Evolutionary conservation across 2,797 vertebrate genomes (phyloP).

Genomic region (Gallinago solitaria): DNA sequence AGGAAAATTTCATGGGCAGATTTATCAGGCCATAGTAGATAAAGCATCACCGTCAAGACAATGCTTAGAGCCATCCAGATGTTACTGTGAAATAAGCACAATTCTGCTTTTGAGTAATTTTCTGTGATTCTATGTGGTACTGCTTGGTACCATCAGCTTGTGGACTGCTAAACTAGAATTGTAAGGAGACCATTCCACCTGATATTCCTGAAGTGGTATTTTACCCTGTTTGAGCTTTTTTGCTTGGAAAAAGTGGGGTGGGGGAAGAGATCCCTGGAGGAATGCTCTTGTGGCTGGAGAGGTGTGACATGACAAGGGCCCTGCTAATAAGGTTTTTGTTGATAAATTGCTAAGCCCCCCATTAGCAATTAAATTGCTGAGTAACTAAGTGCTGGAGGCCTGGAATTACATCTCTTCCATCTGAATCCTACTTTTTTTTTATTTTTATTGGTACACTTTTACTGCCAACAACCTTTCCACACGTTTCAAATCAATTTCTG

Average conservation of each 20-base stretch:
- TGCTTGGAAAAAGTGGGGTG: rapidly evolving
- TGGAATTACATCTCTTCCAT: background rate
- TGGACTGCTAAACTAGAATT: rapidly evolving
- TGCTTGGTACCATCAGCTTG: background rate
- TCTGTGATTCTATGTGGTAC: too few relatives aligned
- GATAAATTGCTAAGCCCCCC: too few relatives aligned
- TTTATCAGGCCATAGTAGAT: background rate
- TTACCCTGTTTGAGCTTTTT: background rate
- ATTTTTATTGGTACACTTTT: rapidly evolving
- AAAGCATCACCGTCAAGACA: background rate
- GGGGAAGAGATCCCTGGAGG: rapidly evolving
- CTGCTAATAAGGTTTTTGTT: rapidly evolving
- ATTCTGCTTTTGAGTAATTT: background rate
- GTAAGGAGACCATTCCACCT: rapidly evolving
- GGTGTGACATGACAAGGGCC: background rate
- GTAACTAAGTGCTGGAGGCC: background rate
- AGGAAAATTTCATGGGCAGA: background rate
- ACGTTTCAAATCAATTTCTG: background rate
- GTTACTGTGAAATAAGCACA: background rate
- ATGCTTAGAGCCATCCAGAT: background rate
- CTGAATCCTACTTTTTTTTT: rapidly evolving
- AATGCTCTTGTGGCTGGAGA: background rate
- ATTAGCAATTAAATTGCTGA: background rate
- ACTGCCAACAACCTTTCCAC: rapidly evolving
- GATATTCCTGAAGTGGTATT: rapidly evolving